Percentiles rank a stretch among this genome's conserved stretches.
These are phyloP conservation scores for Psettodes erumei DNA, from an alignment of 2,113 vertebrate genomes.

Conservation along the genomic window DNA sequence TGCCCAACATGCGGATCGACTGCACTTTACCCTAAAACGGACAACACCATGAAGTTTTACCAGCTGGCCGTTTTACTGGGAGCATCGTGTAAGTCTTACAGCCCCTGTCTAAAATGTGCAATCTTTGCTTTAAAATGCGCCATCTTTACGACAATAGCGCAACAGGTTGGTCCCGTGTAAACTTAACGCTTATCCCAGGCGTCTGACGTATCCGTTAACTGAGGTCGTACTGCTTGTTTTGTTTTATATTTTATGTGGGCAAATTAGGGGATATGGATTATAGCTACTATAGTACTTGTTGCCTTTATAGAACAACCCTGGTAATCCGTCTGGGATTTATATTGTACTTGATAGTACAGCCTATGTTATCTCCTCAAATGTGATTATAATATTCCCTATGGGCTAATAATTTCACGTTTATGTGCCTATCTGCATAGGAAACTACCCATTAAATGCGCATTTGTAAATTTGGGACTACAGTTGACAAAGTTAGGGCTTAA, in stretches of 20 bases:
- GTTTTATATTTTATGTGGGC: not conserved
- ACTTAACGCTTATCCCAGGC: not conserved
- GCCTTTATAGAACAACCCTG: not conserved
- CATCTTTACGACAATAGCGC: conserved; percentile 16
- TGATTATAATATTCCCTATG: not conserved
- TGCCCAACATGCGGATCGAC: conserved; percentile 55
- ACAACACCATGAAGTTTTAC: conserved; percentile 72
- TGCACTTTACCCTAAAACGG: conserved; percentile 36
- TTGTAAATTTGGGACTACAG: not conserved
- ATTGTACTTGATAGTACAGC: no score
- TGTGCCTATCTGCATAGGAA: not conserved
- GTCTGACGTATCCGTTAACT: not conserved
- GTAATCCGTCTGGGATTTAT: not conserved
- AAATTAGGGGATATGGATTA: not conserved
- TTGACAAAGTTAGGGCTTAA: not conserved
- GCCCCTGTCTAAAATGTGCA: rapidly evolving
- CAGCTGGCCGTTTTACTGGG: conserved; percentile 64
- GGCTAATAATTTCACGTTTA: not conserved
- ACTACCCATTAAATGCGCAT: not conserved
- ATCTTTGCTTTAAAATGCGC: not conserved
- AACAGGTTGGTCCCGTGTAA: conserved; percentile 74
- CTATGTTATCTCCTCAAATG: no score
- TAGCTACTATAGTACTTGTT: not conserved
- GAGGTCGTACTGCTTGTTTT: no score
- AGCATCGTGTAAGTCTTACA: conserved; percentile 69